phyloP scores from a whole-genome alignment of 2,797 vertebrate genomes.

The Acrocephalus scirpaceus region DNA sequence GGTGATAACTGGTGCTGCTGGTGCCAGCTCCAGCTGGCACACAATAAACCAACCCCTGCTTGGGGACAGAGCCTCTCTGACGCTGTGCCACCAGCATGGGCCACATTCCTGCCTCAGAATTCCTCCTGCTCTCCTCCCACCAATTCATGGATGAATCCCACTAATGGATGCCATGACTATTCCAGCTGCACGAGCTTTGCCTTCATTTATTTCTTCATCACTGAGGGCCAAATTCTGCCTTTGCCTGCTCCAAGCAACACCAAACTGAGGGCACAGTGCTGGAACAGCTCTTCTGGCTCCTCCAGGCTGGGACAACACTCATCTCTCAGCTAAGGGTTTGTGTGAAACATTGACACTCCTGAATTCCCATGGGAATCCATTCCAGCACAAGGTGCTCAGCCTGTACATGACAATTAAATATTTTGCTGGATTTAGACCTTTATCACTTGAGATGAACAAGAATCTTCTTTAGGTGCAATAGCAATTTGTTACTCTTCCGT shows the following conservation, averaged over 20 bases:
- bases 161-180: background rate
- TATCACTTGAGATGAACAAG: background rate
- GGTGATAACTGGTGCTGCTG: background rate
- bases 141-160: background rate
- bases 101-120: background rate
- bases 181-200: background rate
- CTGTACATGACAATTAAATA: rapidly evolving
- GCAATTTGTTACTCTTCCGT: background rate
- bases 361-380: background rate
- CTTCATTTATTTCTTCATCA: background rate
- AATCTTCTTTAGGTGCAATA: background rate
- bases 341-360: background rate
- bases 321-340: background rate
- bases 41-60: background rate
- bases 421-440: background rate
- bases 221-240: background rate
- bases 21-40: background rate
- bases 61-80: background rate
- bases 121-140: background rate
- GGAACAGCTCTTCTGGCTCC: background rate
- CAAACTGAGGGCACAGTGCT: background rate
- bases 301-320: background rate
- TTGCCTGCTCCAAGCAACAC: background rate
- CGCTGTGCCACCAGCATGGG: background rate
- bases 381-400: background rate